Conservation (phyloP, 2,113 vertebrate species). For the Alethe castanea region DNA sequence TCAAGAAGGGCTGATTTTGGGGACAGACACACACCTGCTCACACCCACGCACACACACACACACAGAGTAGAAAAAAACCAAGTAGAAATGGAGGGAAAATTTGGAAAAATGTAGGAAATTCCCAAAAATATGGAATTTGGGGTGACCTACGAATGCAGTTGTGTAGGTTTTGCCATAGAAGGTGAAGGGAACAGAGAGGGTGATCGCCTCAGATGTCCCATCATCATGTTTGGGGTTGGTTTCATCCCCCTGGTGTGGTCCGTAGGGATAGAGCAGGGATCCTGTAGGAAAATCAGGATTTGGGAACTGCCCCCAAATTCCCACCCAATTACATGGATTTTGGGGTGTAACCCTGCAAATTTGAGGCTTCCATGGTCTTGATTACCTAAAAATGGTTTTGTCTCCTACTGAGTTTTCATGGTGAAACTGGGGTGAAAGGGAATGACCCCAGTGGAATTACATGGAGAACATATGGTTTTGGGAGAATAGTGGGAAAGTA, state of each 20-base stretch:
- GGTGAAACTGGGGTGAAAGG: neutral
- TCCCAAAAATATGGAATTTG: neutral
- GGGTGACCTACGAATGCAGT: neutral
- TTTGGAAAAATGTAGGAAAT: accelerated
- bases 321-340: neutral
- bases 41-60: neutral
- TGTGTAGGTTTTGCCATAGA: neutral
- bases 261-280: neutral
- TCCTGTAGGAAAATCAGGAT: neutral
- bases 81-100: neutral
- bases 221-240: neutral
- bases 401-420: neutral
- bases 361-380: neutral
- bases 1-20: neutral
- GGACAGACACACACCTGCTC: too few species aligned
- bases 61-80: neutral
- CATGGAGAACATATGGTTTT: neutral
- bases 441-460: neutral
- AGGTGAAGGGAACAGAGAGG: neutral
- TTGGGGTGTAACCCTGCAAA: neutral
- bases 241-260: accelerated
- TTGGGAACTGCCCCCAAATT: neutral
- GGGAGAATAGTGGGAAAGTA: neutral
- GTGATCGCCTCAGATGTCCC: accelerated
- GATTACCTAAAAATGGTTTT: neutral